These are phyloP conservation scores for Taxidea taxus DNA, from an alignment of 2,113 vertebrate species.

Conservation along the genomic window DNA sequence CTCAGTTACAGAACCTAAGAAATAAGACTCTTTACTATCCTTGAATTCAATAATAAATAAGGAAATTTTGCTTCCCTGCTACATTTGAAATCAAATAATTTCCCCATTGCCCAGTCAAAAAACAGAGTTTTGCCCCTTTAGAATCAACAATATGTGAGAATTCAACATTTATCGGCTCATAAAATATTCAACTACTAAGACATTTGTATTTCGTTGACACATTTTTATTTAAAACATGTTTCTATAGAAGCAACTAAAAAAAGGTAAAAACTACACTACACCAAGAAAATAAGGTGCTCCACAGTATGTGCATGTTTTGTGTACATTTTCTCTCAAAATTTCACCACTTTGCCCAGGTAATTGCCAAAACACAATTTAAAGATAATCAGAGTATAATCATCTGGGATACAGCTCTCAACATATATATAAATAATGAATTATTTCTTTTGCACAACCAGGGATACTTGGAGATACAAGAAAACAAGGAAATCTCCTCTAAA, in stretches of 20 bases:
- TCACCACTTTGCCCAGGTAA: neutral
- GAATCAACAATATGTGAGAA: neutral
- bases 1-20: neutral
- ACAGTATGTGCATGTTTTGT: neutral
- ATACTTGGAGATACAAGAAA: neutral
- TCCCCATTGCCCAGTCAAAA: neutral
- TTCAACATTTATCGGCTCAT: neutral
- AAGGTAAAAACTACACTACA: neutral
- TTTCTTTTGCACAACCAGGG: neutral
- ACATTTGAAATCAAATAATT: neutral
- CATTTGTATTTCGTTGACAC: neutral
- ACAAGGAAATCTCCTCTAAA: neutral
- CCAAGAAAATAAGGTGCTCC: constrained; percentile 1
- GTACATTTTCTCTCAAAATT: neutral
- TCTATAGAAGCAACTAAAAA: constrained; percentile 8
- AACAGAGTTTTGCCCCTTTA: neutral
- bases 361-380: neutral
- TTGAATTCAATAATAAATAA: constrained; percentile 20
- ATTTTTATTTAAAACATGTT: constrained; percentile 27
- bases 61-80: neutral
- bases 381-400: neutral
- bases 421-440: neutral
- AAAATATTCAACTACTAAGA: neutral
- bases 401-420: neutral
- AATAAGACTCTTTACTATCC: neutral